A percentile compares a stretch with the other conserved stretches of the same genome.
phyloP scores from a whole-genome alignment of 2,113 vertebrate genomes.

The Trogon melanurus region DNA sequence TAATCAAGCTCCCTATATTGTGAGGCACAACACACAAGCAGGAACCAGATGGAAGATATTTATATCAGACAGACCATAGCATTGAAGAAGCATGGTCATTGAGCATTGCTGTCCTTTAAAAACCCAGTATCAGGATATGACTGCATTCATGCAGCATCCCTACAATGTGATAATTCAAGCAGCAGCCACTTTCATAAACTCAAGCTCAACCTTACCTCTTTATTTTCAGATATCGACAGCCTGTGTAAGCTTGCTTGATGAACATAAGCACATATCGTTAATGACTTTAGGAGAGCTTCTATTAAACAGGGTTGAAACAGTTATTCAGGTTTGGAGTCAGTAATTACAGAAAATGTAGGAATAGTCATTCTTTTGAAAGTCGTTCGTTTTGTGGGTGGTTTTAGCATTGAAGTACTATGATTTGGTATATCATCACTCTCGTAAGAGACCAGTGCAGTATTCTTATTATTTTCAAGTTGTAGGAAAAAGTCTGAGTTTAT shows the following conservation, averaged over 20 bases:
- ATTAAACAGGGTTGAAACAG: not conserved
- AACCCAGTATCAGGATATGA: not conserved
- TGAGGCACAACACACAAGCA: not conserved
- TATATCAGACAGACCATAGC: not conserved
- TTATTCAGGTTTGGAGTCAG: not conserved
- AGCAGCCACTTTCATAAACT: not conserved
- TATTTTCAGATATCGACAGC: not conserved
- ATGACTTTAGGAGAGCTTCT: not conserved
- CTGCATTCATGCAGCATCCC: not conserved
- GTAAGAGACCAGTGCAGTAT: not conserved
- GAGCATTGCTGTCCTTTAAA: not conserved
- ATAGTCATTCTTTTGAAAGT: not conserved
- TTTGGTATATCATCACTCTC: not conserved
- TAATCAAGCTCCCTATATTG: conserved; percentile 24
- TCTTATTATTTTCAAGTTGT: not conserved
- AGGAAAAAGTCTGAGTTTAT: not conserved
- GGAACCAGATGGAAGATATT: conserved; percentile 45
- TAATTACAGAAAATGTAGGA: not conserved
- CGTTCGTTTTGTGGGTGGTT: not conserved
- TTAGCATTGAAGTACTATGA: not conserved
- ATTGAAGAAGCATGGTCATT: not conserved
- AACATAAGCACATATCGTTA: not conserved
- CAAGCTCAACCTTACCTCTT: not conserved
- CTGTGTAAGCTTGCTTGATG: not conserved
- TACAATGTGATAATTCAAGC: not conserved